A percentile compares a stretch with the other conserved stretches of the same genome.
Conservation (phyloP, 2,113 vertebrate species). For the Mastomys natalensis region DNA sequence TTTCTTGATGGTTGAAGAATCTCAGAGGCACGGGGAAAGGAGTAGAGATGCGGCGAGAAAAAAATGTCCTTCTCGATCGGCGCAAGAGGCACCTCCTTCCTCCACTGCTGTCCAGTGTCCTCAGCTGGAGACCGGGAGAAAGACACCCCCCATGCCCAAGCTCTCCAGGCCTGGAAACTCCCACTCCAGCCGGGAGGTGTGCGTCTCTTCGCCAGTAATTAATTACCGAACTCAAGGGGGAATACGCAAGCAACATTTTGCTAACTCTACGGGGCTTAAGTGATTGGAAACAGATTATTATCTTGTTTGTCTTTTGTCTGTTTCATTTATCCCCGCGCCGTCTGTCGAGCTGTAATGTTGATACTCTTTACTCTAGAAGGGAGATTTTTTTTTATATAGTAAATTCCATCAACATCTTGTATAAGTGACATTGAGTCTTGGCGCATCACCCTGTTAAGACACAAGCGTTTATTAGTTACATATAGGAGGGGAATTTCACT, state of each 20-base stretch:
- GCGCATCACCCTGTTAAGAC: conserved; percentile 85
- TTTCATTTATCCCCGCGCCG: conserved; percentile 87
- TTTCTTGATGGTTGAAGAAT: not conserved
- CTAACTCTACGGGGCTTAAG: conserved; percentile 89
- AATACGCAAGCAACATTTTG: conserved; percentile 86
- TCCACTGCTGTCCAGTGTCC: not conserved
- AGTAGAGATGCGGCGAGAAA: accelerated
- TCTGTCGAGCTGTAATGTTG: conserved; percentile 86
- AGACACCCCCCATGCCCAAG: not conserved
- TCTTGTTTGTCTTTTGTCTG: conserved; percentile 90
- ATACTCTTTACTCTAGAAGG: conserved; percentile 86
- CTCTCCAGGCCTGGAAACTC: conserved; percentile 19
- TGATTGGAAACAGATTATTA: conserved; percentile 91
- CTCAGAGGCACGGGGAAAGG: not conserved
- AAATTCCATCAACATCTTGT: conserved; percentile 85
- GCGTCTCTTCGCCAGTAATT: conserved; percentile 85
- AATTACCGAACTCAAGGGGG: conserved; percentile 88
- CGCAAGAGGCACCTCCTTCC: not conserved
- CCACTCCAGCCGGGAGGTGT: not conserved
- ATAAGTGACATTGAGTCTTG: conserved; percentile 80
- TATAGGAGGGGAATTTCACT: conserved; percentile 73
- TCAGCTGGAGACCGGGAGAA: not conserved
- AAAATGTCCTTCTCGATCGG: not conserved
- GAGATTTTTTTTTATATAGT: conserved; percentile 82
- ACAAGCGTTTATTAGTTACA: conserved; percentile 86